Conservation (phyloP, 92 coral and sea anemone species). For the Virgularia gustaviana region DNA sequence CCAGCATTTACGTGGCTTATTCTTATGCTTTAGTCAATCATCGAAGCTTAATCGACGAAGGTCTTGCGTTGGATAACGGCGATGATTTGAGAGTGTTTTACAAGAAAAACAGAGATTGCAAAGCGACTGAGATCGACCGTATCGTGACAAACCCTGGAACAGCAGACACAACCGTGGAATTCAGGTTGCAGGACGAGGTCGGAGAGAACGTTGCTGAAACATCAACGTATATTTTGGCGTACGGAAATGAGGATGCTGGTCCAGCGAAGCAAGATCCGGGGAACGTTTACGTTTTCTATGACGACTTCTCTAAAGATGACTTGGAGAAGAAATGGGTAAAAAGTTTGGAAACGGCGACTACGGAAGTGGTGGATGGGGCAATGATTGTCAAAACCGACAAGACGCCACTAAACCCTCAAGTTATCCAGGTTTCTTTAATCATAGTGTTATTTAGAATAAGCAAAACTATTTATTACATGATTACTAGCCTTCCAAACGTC, state of each 20-base stretch:
- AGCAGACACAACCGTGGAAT: constrained; percentile 30
- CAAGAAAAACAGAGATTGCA: constrained; percentile 11
- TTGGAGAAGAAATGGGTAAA: constrained; percentile 21
- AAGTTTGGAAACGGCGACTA: too few species aligned
- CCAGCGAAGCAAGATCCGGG: constrained; percentile 45
- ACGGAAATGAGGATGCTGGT: constrained; percentile 51
- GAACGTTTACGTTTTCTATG: constrained; percentile 60
- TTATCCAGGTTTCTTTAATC: too few species aligned
- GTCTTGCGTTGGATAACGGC: constrained; percentile 40
- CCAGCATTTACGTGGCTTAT: neutral
- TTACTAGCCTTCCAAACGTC: too few species aligned
- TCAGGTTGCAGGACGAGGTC: constrained; percentile 43
- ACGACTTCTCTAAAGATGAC: constrained; percentile 48
- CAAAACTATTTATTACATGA: too few species aligned
- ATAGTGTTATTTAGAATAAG: too few species aligned
- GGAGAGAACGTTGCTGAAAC: constrained; percentile 25
- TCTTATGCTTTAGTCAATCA: constrained; percentile 60
- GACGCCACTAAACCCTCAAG: too few species aligned
- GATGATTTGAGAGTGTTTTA: constrained; percentile 58
- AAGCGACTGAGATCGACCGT: constrained; percentile 52
- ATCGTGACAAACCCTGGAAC: constrained; percentile 51
- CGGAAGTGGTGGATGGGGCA: too few species aligned
- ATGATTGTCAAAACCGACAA: too few species aligned
- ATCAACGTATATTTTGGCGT: constrained; percentile 48
- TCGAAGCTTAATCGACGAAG: constrained; percentile 44